Percentiles rank a stretch among this genome's conserved stretches.
phyloP scores from a whole-genome alignment of 2,888 invertebrate species.

The Byasa hedistus region DNA sequence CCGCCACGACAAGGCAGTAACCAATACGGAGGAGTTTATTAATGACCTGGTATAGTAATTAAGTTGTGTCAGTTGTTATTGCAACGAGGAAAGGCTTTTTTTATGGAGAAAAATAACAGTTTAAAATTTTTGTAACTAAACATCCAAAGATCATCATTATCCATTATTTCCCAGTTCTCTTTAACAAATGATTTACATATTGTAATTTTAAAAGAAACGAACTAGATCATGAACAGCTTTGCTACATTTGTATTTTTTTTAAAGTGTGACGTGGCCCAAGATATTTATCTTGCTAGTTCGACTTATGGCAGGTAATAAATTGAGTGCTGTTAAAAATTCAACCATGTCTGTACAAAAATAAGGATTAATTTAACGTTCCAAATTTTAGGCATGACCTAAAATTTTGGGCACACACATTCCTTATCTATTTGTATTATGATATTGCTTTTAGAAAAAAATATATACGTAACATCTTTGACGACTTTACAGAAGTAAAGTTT shows the following conservation, averaged over 20 bases:
- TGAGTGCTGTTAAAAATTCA: not conserved
- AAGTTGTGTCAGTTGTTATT: too few relatives aligned
- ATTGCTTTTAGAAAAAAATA: not conserved
- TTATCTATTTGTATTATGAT: not conserved
- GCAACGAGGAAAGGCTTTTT: too few relatives aligned
- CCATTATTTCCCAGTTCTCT: not conserved
- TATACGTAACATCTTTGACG: not conserved
- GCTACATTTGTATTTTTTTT: not conserved
- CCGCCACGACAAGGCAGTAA: too few relatives aligned
- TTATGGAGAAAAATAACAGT: too few relatives aligned
- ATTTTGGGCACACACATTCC: not conserved
- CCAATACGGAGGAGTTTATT: too few relatives aligned
- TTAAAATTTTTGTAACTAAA: too few relatives aligned
- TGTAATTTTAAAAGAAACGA: not conserved
- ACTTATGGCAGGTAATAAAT: not conserved
- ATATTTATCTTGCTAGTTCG: not conserved
- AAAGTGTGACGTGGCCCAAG: not conserved
- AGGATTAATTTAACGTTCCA: not conserved
- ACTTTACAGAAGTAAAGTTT: not conserved
- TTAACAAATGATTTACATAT: not conserved
- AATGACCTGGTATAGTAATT: too few relatives aligned
- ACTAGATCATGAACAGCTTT: not conserved
- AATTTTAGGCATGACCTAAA: not conserved
- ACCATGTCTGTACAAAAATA: not conserved
- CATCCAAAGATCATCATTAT: too few relatives aligned